Base-by-base conservation (phyloP, 2,113 vertebrate species). In the Ciconia stormi region DNA sequence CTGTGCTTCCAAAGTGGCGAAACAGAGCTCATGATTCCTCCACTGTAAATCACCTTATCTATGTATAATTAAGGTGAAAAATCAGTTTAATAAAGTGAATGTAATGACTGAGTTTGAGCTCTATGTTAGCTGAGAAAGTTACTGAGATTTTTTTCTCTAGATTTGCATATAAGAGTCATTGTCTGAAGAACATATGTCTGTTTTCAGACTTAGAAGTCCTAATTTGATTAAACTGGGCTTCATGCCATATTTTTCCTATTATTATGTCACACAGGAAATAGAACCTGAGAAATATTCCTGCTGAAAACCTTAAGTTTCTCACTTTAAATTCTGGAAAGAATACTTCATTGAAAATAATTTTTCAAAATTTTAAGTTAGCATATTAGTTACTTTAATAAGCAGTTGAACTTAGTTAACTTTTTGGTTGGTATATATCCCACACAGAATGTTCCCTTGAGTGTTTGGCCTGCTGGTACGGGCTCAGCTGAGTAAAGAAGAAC, bases 71-170 rank as follows among this genome's bases (percentile, higher is more conserved):
- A 81, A 77, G 73, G 81, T 85, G 82, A 96, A 89, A 96, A 90
- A 94, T 88, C 74, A 86, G 38, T 95, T 96, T 93, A 91, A 93
- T 89, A 82, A 96, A 81, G 34, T 65, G 26, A 87, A 63, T 61
- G 8, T 87, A 86, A 70, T 77, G 56, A 40, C 67, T 53, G 59
- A 90, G 10, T 74, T 89, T 59, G 42, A 86, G 26, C 32, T 73
- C 15, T 53, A 0, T 66, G 26, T 42, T 83, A 78, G 23, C n/a
- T 53, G 49, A 42, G 34, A 70, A 80, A 66, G 47, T 82, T 79
- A 71, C 50, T 50, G 61, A 76, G 44, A 47, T 46, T 89, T 63
- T 89, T 71, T 87, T 86, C 21, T 87, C 23, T 82, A 55, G 9
- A 58, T 96, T 80, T 94, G 89, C 49, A 22, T 83, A 0, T 21